phyloP scores from a whole-genome alignment of 2,113 vertebrate species.

The Uria lomvia region DNA sequence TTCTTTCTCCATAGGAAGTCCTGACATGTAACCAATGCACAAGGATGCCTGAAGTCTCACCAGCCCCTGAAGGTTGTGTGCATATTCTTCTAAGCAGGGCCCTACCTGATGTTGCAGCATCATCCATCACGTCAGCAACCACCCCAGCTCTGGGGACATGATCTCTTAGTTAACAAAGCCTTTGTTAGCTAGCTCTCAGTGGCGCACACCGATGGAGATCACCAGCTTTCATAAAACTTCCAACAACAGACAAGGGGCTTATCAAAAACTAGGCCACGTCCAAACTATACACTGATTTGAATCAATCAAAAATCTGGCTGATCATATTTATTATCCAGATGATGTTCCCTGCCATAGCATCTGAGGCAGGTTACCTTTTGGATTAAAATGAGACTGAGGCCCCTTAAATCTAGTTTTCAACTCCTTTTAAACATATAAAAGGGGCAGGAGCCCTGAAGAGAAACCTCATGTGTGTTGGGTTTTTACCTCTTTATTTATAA shows the following conservation, averaged over 20 bases:
- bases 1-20: neutral
- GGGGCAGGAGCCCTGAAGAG: neutral
- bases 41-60: neutral
- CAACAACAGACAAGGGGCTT: neutral
- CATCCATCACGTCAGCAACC: conserved; percentile 38
- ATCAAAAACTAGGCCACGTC: neutral
- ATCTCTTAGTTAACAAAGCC: conserved; percentile 11
- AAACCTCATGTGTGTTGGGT: neutral
- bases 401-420: neutral
- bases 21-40: neutral
- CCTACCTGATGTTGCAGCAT: conserved; percentile 14
- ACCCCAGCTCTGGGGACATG: neutral
- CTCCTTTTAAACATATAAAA: neutral
- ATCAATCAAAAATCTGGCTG: neutral
- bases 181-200: conserved; percentile 1
- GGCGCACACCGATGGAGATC: neutral
- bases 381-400: neutral
- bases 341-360: neutral
- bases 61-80: neutral
- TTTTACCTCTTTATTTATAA: conserved; percentile 12
- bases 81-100: neutral
- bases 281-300: neutral
- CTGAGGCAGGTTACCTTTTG: neutral
- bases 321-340: neutral
- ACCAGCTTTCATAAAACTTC: neutral